phyloP scores from a whole-genome alignment of 2,888 invertebrate genomes.

The Mesorhabditis belari region DNA sequence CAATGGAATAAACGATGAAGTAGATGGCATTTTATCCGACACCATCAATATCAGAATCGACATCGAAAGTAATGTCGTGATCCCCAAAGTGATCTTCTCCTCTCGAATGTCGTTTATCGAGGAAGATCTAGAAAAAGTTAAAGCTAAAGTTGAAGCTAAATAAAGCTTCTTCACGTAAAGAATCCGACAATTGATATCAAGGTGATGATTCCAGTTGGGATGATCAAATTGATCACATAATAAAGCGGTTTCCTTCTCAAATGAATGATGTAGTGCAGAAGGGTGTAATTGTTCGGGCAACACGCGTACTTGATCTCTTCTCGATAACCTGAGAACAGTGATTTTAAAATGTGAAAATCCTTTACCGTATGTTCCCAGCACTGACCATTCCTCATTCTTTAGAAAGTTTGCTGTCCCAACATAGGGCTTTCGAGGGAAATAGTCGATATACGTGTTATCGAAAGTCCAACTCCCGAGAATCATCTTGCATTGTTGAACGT shows the following conservation, averaged over 20 bases:
- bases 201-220: conserved; percentile 54
- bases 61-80: conserved; percentile 51
- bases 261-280: conserved; percentile 27
- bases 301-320: conserved; percentile 38
- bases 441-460: conserved; percentile 45
- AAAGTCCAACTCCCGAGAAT: conserved; percentile 44
- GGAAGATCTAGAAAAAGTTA: no score
- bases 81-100: conserved; percentile 47
- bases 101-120: conserved; percentile 41
- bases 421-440: conserved; percentile 31
- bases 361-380: conserved; percentile 32
- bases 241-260: conserved; percentile 39
- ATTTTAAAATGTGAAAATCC: not conserved
- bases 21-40: conserved; percentile 57
- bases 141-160: no score
- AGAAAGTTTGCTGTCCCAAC: conserved; percentile 42
- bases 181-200: conserved; percentile 54
- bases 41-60: conserved; percentile 57
- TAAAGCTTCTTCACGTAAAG: conserved; percentile 53
- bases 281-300: conserved; percentile 43
- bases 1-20: conserved; percentile 56
- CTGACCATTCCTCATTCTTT: conserved; percentile 47
- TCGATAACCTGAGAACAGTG: conserved; percentile 21
- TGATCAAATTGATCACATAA: conserved; percentile 37
- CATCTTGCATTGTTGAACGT: conserved; percentile 36